Evolutionary conservation across 2,797 vertebrate species (phyloP), one percentile per base, ranked within the genome.

Genomic region (Pterois miles): DNA sequence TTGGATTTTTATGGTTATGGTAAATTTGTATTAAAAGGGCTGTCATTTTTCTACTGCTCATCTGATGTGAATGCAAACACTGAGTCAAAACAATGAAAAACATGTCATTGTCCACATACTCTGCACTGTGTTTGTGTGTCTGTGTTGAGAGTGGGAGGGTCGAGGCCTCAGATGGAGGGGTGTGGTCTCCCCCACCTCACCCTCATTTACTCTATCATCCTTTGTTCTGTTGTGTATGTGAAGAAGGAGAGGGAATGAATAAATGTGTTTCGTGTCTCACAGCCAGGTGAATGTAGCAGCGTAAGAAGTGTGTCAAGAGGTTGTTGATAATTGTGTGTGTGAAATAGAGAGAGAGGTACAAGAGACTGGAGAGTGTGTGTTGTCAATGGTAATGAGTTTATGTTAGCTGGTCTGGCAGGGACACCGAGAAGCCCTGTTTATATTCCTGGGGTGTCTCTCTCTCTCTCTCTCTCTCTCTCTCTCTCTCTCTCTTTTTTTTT

Each of bases 381-480:
- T 70, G 68, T 80, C 88, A 82, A 60, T 90, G 75, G 67, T 92
- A 88, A 93, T 88, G 82, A 90, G 85, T 83, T 91, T 90, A 91
- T 84, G 81, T 92, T 91, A 82, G 87, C 82, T 76, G 68, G 81
- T 92, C 68, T 88, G 76, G 76, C 76, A 80, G 79, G 58, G 71
- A 82, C 79, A 89, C 81, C 58, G 65, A 88, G 76, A 74, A 79
- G 43, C 83, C 85, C 78, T 83, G 64, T 95, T 94, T 89, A 88
- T 92, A 94, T 95, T 93, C 94, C 79, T 86, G 76, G 69, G 88
- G 85, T 88, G 93, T 95, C 77, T 67, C n/a, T n/a, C n/a, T n/a
- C n/a, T n/a, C n/a, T n/a, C n/a, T n/a, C n/a, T n/a, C n/a, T n/a
- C n/a, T n/a, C n/a, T n/a, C n/a, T n/a, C n/a, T n/a, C n/a, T n/a